Base-by-base conservation (phyloP, 2,797 vertebrate genomes). In the Philypnodon macrostomus region DNA sequence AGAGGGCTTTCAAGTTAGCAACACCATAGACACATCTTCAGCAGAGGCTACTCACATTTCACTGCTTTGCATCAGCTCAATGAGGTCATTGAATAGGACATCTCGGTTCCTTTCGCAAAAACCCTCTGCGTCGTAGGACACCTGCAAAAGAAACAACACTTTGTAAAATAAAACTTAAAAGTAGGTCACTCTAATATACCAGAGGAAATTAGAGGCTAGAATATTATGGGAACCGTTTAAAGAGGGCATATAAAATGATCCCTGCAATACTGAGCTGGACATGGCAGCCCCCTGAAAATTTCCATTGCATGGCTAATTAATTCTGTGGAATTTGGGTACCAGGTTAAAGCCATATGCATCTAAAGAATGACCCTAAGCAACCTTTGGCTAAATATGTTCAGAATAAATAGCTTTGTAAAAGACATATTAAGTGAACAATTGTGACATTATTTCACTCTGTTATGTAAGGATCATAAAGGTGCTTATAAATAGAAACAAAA, bases 11-110 rank as follows among this genome's bases (percentile, higher is more conserved):
- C 13, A 41, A 47, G 37, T 9, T 12, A 31, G 44, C 26, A n/a
- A n/a, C n/a, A 0, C 32, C 19, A 17, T 8, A 47, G 40, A 55
- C 57, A 55, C 57, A 47, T 40, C 31, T 44, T 53, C 33, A 6
- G 31, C 8, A 36, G 37, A 21, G 46, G 37, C 31, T 37, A 92
- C 95, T 92, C 87, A 99, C 97, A 92, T 91, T 79, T 98, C 93
- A 74, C 97, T 99, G 93, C 95, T 98, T 80, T 99, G 97, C 96
- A 99, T 98, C 75, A 99, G 80, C 76, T 98, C 97, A 16, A 99
- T 98, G 82, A 99, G 90, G 85, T 99, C 97, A 66, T 65, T 95
- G 73, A 99, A 99, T 41, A 99, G 93, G 45, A 99, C 97, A 24
- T 99, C 97, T 42, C 97, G 89, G 86, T 99, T 99, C 72, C 96